Base-by-base conservation (phyloP, 35 echinoderm and acorn worm species). In the Acanthaster planci region DNA sequence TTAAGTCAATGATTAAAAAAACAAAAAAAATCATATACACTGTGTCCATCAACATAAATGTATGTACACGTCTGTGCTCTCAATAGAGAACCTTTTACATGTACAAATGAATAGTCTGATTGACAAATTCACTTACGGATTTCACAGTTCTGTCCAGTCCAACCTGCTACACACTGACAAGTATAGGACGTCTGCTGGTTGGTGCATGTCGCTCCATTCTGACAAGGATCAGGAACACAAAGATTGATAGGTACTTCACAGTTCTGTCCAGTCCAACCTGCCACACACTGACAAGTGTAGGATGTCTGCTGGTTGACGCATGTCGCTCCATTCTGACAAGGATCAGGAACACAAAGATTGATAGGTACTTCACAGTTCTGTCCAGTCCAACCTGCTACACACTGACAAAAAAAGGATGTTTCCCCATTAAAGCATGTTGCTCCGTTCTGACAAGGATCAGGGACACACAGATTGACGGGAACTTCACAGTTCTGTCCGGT, bases 141-240 rank as follows among this genome's bases (percentile, higher is more conserved):
- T 47, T 47, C 80, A 79, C 92, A 94, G 72, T 94, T 87, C 77
- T 55, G 75, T 57, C 92, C 92, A 18, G 64, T 77, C 52, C 82
- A 93, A 54, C 88, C 92, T 23, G 59, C 37, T 29, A 79, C 44
- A 86, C 92, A 94, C 22, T 79, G 55, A 54, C 92, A 94, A 14
- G 80, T 72, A 72, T 94, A 94, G 37, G 77, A 84, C 21, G 78
- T 90, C 84, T 90, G 76, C 50, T 87, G 51, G 32, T 80, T 81
- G 42, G 44, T 57, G 55, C 88, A 94, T 17, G 79, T 86, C 14
- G 83, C 92, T 78, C 89, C 84, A 80, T 94, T 94, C 80, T 77
- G 78, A 51, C 92, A 94, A 23, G 88, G 85, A 21, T 32, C 67
- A 14, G 81, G 39, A 30, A 35, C 80, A 86, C 92, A 94, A 8